Percentiles rank a stretch among this genome's conserved stretches.
These are phyloP conservation scores for Sinopyrophorus schimmeli DNA, from an alignment of 2,888 invertebrate genomes.

Conservation along the genomic window DNA sequence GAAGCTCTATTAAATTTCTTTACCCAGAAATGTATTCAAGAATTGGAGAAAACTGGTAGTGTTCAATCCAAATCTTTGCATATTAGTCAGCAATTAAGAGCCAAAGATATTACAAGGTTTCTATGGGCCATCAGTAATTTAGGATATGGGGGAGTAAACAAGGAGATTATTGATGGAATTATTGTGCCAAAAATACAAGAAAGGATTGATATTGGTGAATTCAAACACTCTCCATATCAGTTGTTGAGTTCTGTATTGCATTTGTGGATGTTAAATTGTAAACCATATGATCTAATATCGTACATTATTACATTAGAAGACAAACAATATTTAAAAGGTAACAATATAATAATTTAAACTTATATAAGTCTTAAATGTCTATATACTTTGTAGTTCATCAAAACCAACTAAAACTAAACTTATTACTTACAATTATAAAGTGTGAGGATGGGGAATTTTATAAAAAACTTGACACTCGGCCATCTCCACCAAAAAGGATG, in stretches of 20 bases:
- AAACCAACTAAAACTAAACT: slow-evolving; percentile 40
- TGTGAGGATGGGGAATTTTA: slow-evolving; percentile 50
- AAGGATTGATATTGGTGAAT: slow-evolving; percentile 41
- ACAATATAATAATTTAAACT: slow-evolving; percentile 1
- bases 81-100: slow-evolving; percentile 42
- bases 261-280: slow-evolving; percentile 54
- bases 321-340: slow-evolving; percentile 30
- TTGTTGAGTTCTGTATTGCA: slow-evolving; percentile 51
- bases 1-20: slow-evolving; percentile 45
- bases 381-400: slow-evolving; percentile 18
- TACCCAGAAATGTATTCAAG: slow-evolving; percentile 42
- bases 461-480: slow-evolving; percentile 42
- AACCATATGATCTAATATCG: slow-evolving; percentile 45
- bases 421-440: slow-evolving; percentile 51
- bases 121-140: slow-evolving; percentile 53
- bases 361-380: neutral
- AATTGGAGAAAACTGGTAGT: slow-evolving; percentile 38
- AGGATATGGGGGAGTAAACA: slow-evolving; percentile 42
- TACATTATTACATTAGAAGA: slow-evolving; percentile 38
- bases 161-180: slow-evolving; percentile 41
- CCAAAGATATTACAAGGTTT: slow-evolving; percentile 56
- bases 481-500: slow-evolving; percentile 31
- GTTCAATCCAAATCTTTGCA: slow-evolving; percentile 34
- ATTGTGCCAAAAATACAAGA: slow-evolving; percentile 45
- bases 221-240: slow-evolving; percentile 41